Evolutionary conservation across 2,797 vertebrate species (phyloP).

Genomic region (Pelochelys cantorii): DNA sequence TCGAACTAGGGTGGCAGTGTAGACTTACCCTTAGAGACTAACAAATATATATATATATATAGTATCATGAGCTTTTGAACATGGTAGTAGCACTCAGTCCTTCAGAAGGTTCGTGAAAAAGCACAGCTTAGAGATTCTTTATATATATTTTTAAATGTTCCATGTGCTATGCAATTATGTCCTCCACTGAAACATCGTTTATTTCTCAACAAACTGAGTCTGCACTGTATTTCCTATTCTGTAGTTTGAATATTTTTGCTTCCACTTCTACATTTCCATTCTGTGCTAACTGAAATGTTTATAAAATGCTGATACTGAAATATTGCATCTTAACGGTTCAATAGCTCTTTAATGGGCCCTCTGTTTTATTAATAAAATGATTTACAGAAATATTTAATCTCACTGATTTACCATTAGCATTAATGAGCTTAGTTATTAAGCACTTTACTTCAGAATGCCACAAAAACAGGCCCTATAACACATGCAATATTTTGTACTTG

Average conservation of each 20-base stretch:
- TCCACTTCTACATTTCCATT: constrained; percentile 45
- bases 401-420: constrained; percentile 78
- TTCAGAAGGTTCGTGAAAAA: constrained; percentile 55
- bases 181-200: constrained; percentile 2
- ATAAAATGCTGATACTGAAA: constrained; percentile 76
- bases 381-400: constrained; percentile 82
- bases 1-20: too few species aligned
- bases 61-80: too few species aligned
- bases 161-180: background rate
- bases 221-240: background rate
- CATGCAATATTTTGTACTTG: constrained; percentile 43
- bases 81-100: background rate
- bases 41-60: too few species aligned
- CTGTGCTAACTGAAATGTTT: constrained; percentile 78
- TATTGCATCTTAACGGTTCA: constrained; percentile 71
- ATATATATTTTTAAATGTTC: background rate
- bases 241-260: background rate
- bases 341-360: constrained; percentile 75
- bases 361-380: constrained; percentile 81
- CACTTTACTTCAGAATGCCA: constrained; percentile 69
- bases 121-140: constrained; percentile 7
- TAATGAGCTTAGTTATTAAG: constrained; percentile 78
- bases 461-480: constrained; percentile 63
- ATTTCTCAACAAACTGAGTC: background rate
- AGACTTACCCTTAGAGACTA: too few species aligned